Base-by-base conservation (phyloP, 64 coral and sea anemone genomes). In the Pocillopora damicornis region DNA sequence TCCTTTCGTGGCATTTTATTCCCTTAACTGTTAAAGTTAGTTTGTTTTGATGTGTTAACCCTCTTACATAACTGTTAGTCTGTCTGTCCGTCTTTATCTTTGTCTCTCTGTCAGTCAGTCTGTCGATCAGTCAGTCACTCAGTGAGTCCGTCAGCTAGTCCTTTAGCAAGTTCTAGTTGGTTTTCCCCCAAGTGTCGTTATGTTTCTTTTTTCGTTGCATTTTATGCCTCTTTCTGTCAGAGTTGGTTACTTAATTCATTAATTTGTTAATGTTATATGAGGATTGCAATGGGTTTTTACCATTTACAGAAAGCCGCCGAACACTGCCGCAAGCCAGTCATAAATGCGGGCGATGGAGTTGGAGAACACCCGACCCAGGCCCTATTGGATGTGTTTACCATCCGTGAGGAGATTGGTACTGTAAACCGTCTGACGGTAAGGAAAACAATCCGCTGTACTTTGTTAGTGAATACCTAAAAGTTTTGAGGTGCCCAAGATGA, bases 321-420 rank as follows among this genome's bases (percentile, higher is more conserved):
- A 58, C 80, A 90, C 45, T 99, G 93, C 51, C 88, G 68, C 60
- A 99, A 95, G 63, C 97, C 97, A 34, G 97, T 99, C 15, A 93
- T 99, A 64, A 99, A 99, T 60, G 93, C 90, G 18, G 97, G 97
- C 36, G 97, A 99, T 72, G 97, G 97, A 35, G 91, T 99, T 14
- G 97, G 97, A 14, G 97, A 99, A 51, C 97, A 99, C 60, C 97
- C 97, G 4, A 99, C 97, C 15, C 97, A 99, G 77, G 97, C 97
- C 2, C 75, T 99, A 11, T 89, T 99, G 20, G 97, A 99, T 61
- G 97, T 99, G 20, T 99, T 99, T 87, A 99, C 97, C 1, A 99
- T 99, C 71, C 93, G 97, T 36, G 97, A 99, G 51, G 97, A 99
- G 88, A 99, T 99, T 88, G 97, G 97, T 83, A 99, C 97, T 35